Conservation (phyloP, 2,797 vertebrate genomes). For the Hippocampus kuda region DNA sequence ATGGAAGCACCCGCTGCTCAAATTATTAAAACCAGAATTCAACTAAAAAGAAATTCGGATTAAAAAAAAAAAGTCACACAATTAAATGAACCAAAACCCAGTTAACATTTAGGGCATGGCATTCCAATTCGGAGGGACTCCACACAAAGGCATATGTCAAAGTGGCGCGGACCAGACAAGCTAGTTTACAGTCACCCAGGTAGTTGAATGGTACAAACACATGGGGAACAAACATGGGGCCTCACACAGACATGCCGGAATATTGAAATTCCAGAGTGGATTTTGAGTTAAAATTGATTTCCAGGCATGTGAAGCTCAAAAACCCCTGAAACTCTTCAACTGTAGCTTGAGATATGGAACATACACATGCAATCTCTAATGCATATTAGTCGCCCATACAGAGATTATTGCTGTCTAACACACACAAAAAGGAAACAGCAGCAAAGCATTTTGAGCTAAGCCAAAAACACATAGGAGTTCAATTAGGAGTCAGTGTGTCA, state of each 20-base stretch:
- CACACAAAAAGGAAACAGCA: neutral
- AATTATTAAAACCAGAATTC: conserved; percentile 26
- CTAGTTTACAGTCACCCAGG: neutral
- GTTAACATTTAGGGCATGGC: neutral
- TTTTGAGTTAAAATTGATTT: neutral
- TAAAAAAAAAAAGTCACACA: conserved; percentile 10
- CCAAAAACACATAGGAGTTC: neutral
- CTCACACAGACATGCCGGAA: conserved; percentile 7
- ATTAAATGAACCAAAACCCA: neutral
- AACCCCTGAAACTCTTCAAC: neutral
- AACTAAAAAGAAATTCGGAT: conserved; percentile 2
- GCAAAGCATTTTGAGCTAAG: neutral
- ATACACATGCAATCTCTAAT: neutral
- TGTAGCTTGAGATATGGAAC: neutral
- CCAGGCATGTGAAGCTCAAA: conserved; percentile 9
- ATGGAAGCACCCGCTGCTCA: conserved; percentile 26
- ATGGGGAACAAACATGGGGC: conserved; percentile 13
- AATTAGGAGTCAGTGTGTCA: neutral
- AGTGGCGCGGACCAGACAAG: neutral
- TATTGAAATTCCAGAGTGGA: conserved; percentile 5
- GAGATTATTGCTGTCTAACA: neutral
- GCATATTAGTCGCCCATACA: neutral
- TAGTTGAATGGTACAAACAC: conserved; percentile 16
- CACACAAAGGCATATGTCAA: conserved; percentile 12
- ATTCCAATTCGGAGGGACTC: neutral